phyloP scores from a whole-genome alignment of 2,797 vertebrate species.

The Aselliscus stoliczkanus region DNA sequence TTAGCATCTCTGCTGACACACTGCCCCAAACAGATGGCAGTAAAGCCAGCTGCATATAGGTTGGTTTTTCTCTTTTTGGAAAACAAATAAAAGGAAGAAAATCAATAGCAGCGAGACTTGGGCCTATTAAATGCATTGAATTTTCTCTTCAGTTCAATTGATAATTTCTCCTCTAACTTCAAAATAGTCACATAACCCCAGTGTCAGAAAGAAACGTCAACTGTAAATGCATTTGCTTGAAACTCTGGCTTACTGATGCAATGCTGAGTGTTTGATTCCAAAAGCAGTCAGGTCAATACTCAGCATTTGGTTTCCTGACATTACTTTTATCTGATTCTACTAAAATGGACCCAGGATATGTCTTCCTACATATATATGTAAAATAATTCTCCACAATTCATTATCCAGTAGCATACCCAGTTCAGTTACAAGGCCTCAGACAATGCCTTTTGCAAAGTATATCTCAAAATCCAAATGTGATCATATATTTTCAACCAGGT shows the following conservation, averaged over 20 bases:
- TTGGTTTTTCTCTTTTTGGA: background rate
- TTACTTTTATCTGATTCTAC: background rate
- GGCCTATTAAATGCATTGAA: background rate
- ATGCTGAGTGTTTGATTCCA: fast-evolving
- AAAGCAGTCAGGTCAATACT: background rate
- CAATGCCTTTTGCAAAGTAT: background rate
- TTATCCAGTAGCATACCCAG: no score
- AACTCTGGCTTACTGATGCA: background rate
- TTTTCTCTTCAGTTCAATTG: slow-evolving; percentile 19
- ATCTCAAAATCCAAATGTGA: background rate
- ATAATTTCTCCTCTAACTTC: background rate
- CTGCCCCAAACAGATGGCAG: slow-evolving; percentile 26
- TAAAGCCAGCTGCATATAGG: background rate
- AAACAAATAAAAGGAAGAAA: slow-evolving; percentile 19
- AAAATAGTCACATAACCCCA: background rate
- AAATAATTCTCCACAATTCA: background rate
- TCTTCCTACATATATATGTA: background rate
- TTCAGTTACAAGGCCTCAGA: background rate
- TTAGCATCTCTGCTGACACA: slow-evolving; percentile 53
- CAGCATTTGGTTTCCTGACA: background rate
- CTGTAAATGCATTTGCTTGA: fast-evolving
- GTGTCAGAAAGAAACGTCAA: background rate
- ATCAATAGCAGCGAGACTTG: background rate
- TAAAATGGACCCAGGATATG: background rate
- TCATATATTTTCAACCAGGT: background rate